A percentile compares a stretch with the other conserved stretches of the same genome.
phyloP scores from a whole-genome alignment of 2,797 vertebrate genomes.

The Phoebastria nigripes region DNA sequence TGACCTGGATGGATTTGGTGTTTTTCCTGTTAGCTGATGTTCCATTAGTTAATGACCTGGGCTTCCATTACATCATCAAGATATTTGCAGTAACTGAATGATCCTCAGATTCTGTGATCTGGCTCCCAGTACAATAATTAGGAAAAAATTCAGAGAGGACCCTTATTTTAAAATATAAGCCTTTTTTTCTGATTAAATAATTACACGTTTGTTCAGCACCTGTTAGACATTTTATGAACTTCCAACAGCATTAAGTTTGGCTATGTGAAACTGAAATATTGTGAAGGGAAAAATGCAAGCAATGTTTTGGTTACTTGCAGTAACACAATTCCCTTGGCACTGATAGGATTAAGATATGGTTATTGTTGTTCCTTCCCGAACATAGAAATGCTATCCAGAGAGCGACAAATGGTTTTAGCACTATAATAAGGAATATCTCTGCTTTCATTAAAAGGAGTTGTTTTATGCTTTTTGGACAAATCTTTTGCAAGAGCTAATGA shows the following conservation, averaged over 20 bases:
- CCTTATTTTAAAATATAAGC: background rate
- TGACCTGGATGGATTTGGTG: background rate
- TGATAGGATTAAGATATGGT: background rate
- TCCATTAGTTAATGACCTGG: background rate
- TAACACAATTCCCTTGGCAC: background rate
- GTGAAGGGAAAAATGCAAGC: background rate
- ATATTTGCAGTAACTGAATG: background rate
- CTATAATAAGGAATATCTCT: background rate
- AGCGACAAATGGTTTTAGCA: background rate
- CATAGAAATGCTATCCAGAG: background rate
- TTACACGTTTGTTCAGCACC: background rate
- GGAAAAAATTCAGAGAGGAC: background rate
- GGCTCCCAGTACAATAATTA: background rate
- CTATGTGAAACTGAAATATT: background rate
- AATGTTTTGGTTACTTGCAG: background rate
- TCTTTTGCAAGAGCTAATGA: background rate
- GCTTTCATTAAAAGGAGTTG: background rate
- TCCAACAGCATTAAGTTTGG: background rate
- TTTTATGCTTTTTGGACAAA: background rate
- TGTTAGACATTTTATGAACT: background rate
- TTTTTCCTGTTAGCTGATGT: background rate
- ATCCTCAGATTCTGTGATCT: background rate
- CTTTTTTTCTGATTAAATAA: background rate
- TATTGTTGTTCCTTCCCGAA: background rate
- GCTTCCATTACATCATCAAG: background rate